These are phyloP conservation scores for Oikopleura vanhoeffeni DNA, from an alignment of 23 tunicate genomes.

Conservation along the genomic window DNA sequence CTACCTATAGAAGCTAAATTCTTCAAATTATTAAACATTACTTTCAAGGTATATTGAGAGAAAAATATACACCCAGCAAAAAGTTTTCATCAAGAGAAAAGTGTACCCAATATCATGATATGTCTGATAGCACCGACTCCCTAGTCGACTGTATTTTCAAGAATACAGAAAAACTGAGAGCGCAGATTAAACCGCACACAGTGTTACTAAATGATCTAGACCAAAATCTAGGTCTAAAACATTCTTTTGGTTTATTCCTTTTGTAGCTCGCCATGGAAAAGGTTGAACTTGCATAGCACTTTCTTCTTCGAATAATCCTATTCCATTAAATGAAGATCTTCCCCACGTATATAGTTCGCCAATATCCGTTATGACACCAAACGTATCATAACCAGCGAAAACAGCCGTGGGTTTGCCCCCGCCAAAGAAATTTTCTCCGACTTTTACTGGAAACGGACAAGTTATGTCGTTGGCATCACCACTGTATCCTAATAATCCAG, in stretches of 20 bases:
- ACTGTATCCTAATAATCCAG: neutral
- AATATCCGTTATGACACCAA: neutral
- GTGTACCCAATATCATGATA: too few relatives aligned
- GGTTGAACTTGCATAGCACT: neutral
- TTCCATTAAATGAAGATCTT: neutral
- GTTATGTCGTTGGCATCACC: neutral
- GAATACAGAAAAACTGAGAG: too few relatives aligned
- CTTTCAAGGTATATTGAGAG: too few relatives aligned
- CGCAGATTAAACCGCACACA: neutral
- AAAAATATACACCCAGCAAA: too few relatives aligned
- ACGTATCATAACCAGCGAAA: neutral
- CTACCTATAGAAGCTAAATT: too few relatives aligned
- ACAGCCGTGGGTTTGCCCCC: neutral
- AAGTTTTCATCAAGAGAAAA: too few relatives aligned
- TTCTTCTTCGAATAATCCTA: neutral
- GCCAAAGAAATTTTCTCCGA: neutral
- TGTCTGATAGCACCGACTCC: too few relatives aligned
- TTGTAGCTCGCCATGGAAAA: neutral
- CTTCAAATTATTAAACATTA: too few relatives aligned
- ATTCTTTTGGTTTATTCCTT: neutral
- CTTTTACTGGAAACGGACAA: neutral
- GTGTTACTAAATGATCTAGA: neutral
- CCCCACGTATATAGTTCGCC: constrained; percentile 6
- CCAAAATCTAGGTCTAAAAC: neutral
- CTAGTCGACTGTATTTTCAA: too few relatives aligned